phyloP scores from a whole-genome alignment of 2,797 vertebrate species.

The Nannoperca australis region DNA sequence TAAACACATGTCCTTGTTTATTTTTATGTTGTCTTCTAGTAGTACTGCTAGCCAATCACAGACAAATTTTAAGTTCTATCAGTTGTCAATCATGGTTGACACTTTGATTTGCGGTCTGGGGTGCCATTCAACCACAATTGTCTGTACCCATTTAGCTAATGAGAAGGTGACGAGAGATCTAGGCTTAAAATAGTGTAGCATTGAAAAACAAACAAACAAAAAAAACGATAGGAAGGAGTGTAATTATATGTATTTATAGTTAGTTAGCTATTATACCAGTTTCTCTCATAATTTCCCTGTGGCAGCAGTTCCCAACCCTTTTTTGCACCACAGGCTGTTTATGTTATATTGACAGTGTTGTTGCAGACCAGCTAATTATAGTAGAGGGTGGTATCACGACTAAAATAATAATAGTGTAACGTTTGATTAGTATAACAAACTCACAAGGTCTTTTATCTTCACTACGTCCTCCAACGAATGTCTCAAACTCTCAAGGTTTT shows the following conservation, averaged over 20 bases:
- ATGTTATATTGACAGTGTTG: neutral
- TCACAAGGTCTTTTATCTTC: neutral
- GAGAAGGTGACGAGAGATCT: slow-evolving; percentile 10
- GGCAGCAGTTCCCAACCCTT: neutral
- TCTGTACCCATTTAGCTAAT: neutral
- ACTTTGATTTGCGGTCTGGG: neutral
- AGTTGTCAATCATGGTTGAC: neutral
- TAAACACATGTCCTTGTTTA: neutral
- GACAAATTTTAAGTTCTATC: neutral
- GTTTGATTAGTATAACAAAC: neutral
- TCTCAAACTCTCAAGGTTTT: neutral
- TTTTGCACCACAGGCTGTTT: neutral
- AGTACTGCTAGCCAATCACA: neutral
- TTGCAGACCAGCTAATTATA: neutral
- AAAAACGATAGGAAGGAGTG: neutral
- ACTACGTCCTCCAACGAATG: neutral
- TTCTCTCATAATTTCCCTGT: neutral
- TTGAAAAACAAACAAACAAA: neutral
- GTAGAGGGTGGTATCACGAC: neutral
- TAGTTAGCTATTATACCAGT: neutral
- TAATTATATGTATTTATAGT: no score
- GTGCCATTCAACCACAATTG: neutral
- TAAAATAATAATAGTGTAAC: neutral
- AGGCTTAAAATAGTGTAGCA: neutral
- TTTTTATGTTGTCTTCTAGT: neutral